Base-by-base conservation (phyloP, 2,113 vertebrate genomes). In the Empidonax alnorum region DNA sequence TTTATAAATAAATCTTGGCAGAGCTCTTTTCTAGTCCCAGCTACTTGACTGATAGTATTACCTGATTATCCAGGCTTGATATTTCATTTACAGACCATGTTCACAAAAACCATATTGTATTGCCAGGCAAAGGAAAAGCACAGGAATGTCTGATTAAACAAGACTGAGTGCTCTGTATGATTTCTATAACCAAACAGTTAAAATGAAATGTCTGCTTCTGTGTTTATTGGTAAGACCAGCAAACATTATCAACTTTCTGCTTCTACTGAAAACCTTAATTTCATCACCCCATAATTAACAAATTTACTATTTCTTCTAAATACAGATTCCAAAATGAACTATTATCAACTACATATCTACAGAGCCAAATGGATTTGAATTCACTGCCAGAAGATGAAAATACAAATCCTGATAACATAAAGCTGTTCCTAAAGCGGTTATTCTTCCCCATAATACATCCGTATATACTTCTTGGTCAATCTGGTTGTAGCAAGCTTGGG, bases 341-440 rank as follows among this genome's bases (percentile, higher is more conserved):
- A 37, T 58, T 90, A 83, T 69, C 49, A 39, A 4, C 62, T 87
- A 44, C 4, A 55, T 53, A 21, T 81, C 91, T 87, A 72, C 41
- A 81, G 42, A 78, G 87, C 85, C 90, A 96, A 93, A 75, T 77
- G 69, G 52, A 61, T 89, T 89, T 95, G 74, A 78, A 77, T 68
- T 31, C 22, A 49, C 65, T 97, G 59, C 68, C 66, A 97, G 39
- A 49, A 95, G 93, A 97, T 92, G 75, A 95, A 96, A 94, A 47
- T 46, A 86, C 28, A 76, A 92, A 63, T 90, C 62, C 56, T 82
- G 28, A 65, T 44, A 95, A 73, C 58, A 71, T 35, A 68, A 82
- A 93, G 39, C 41, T 73, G 21, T 81, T 93, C 31, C 59, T 18
- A 91, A 93, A 91, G 76, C 37, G 53, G 65, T 66, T 78, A 21